Conservation (phyloP, 2,113 vertebrate genomes). For the Cyprinodon brontotheroides region DNA sequence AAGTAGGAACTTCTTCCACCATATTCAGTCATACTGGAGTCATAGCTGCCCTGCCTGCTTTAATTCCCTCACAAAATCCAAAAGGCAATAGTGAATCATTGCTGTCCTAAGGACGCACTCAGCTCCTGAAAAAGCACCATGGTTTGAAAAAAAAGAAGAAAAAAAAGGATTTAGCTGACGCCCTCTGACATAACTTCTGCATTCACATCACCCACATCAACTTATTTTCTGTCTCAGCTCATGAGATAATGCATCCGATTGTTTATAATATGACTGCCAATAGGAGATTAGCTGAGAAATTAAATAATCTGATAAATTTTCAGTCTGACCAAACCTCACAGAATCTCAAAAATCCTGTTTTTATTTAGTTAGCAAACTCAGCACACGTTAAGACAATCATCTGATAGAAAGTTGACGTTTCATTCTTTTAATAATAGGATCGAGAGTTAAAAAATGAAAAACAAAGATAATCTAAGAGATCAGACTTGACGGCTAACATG, state of each 20-base stretch:
- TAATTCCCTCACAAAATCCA: neutral
- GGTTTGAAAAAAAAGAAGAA: neutral
- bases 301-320: neutral
- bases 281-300: neutral
- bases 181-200: no score
- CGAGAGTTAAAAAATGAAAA: no score
- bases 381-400: neutral
- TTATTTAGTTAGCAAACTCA: neutral
- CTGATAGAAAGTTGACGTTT: no score
- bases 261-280: no score
- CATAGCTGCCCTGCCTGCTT: neutral
- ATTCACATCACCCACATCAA: no score
- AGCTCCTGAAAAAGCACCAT: neutral
- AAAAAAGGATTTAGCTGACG: neutral
- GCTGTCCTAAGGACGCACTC: neutral
- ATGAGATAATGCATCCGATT: no score
- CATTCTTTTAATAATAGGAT: no score
- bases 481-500: neutral
- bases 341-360: neutral
- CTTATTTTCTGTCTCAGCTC: no score
- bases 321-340: neutral
- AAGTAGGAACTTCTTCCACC: neutral
- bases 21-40: neutral
- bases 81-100: neutral
- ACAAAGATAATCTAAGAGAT: neutral